These are phyloP conservation scores for Bombus balteatus DNA, from an alignment of 1,140 invertebrate species.

Conservation along the genomic window DNA sequence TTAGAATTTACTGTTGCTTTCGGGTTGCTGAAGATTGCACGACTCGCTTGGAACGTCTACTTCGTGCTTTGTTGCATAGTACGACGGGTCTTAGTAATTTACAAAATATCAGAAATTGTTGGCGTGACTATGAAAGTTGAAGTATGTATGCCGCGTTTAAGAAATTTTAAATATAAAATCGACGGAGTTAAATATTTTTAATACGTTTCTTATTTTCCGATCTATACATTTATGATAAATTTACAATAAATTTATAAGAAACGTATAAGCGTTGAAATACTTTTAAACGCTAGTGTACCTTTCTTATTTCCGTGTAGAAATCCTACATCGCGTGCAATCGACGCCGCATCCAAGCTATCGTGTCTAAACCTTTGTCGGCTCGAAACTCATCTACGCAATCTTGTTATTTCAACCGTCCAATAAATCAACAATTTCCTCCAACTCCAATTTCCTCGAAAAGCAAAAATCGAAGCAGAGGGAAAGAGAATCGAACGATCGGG, in stretches of 20 bases:
- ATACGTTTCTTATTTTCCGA: too few species aligned
- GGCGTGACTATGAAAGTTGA: not conserved
- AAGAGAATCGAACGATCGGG: not conserved
- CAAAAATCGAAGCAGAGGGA: not conserved
- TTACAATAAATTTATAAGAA: too few species aligned
- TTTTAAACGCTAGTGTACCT: not conserved
- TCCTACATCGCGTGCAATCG: not conserved
- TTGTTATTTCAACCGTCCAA: slow-evolving; percentile 6
- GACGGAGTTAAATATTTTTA: not conserved
- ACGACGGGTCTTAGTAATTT: not conserved
- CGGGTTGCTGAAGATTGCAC: not conserved
- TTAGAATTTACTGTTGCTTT: not conserved
- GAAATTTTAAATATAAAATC: not conserved
- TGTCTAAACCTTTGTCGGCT: not conserved
- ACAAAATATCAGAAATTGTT: not conserved
- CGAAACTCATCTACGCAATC: not conserved
- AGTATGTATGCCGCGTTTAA: not conserved
- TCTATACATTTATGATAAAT: too few species aligned
- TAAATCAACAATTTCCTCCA: slow-evolving; percentile 6
- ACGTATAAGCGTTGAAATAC: not conserved
- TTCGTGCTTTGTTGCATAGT: not conserved
- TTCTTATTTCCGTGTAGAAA: not conserved
- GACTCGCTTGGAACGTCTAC: not conserved
- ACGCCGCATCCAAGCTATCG: not conserved
- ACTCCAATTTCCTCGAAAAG: not conserved